A percentile compares a stretch with the other conserved stretches of the same genome.
Conservation (phyloP, 2,888 invertebrate species). For the Himalopsyche anomala region DNA sequence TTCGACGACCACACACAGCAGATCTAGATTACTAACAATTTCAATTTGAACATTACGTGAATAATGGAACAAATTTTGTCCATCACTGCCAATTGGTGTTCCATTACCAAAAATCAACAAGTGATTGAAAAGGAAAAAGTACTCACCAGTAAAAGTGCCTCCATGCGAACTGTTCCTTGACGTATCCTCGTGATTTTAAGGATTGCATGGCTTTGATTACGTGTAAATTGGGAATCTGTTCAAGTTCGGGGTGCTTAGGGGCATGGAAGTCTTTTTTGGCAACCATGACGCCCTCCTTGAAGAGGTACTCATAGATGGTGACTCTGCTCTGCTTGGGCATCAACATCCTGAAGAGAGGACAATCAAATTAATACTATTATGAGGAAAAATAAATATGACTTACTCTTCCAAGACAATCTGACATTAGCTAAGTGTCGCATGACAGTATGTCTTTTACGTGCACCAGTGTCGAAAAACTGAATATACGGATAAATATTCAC, state of each 20-base stretch:
- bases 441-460: neutral
- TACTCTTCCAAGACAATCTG: slow-evolving; percentile 39
- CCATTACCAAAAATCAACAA: no score
- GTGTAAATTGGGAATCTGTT: slow-evolving; percentile 96
- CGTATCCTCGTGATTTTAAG: slow-evolving; percentile 96
- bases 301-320: slow-evolving; percentile 97
- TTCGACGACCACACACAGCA: no score
- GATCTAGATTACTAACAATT: no score
- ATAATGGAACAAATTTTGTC: no score
- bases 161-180: slow-evolving; percentile 99
- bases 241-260: slow-evolving; percentile 97
- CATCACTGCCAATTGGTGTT: no score
- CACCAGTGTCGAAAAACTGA: neutral
- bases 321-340: slow-evolving; percentile 99
- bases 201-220: slow-evolving; percentile 99
- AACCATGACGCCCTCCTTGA: slow-evolving; percentile 99
- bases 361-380: neutral
- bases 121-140: no score
- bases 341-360: slow-evolving; percentile 89
- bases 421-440: slow-evolving; percentile 30
- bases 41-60: no score
- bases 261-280: slow-evolving; percentile 99
- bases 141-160: slow-evolving; percentile 97
- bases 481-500: neutral
- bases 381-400: neutral